phyloP scores from a whole-genome alignment of 2,888 invertebrate genomes.

The Cerceris ruficornis region DNA sequence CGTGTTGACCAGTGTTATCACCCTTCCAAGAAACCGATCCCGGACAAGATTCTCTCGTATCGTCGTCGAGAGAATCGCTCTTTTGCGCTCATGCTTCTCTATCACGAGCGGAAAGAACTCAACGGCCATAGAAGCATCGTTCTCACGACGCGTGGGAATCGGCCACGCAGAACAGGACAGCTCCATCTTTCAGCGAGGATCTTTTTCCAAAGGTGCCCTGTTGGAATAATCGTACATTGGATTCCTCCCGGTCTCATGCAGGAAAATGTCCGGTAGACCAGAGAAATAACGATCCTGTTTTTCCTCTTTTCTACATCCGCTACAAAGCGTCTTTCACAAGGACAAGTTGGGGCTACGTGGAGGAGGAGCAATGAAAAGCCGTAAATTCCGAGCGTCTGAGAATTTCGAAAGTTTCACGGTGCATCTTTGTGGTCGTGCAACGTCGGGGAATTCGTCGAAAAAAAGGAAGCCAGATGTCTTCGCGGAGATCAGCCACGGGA shows the following conservation, averaged over 20 bases:
- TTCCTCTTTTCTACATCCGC: conserved; percentile 28
- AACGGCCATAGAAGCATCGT: conserved; percentile 56
- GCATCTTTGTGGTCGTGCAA: conserved; percentile 9
- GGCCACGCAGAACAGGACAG: conserved; percentile 29
- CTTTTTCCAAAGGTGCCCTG: conserved; percentile 51
- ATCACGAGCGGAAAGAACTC: conserved; percentile 60
- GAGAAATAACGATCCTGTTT: conserved; percentile 30
- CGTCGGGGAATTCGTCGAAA: conserved; percentile 41
- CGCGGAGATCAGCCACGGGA: conserved; percentile 35
- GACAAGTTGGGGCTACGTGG: neutral
- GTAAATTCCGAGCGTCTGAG: conserved; percentile 25
- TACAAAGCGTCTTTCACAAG: conserved; percentile 20
- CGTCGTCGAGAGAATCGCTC: conserved; percentile 42
- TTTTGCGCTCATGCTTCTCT: conserved; percentile 59
- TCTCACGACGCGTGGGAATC: conserved; percentile 63
- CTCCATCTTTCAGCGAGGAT: conserved; percentile 40
- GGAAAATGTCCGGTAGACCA: conserved; percentile 8
- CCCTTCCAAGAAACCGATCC: neutral
- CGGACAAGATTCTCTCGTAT: conserved; percentile 9
- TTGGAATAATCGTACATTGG: conserved; percentile 59
- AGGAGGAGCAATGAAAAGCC: conserved; percentile 25
- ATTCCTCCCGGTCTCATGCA: conserved; percentile 21
- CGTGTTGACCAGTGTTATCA: too few relatives aligned
- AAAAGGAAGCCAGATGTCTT: conserved; percentile 39
- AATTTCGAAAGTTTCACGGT: conserved; percentile 19